A percentile compares a stretch with the other conserved stretches of the same genome.
Conservation (phyloP, 1,140 invertebrate genomes). For the Trichoplusia ni region DNA sequence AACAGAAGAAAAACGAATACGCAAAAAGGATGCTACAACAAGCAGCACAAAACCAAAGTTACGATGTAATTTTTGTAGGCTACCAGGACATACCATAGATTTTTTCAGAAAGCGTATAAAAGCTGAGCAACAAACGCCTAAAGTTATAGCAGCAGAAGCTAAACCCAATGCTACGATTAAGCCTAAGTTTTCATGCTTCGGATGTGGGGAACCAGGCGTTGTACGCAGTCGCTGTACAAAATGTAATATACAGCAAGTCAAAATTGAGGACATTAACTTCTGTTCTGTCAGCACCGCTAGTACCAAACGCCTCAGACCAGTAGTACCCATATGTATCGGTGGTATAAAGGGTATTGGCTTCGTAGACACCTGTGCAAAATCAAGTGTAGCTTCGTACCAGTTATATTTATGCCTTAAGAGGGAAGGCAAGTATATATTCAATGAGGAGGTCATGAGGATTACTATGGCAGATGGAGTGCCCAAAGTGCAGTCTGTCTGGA, state of each 20-base stretch:
- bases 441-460: neutral
- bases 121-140: neutral
- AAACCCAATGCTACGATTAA: neutral
- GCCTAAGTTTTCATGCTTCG: slow-evolving; percentile 38
- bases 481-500: neutral
- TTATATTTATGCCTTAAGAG: neutral
- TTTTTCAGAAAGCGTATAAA: slow-evolving; percentile 22
- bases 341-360: neutral
- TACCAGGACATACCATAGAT: slow-evolving; percentile 24
- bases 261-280: neutral
- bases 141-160: neutral
- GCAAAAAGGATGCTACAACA: neutral
- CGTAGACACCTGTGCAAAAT: slow-evolving; percentile 21
- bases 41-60: neutral
- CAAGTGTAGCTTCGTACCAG: slow-evolving; percentile 13
- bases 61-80: slow-evolving; percentile 24
- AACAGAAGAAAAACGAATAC: neutral
- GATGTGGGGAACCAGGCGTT: slow-evolving; percentile 42
- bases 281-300: neutral
- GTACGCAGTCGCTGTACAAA: slow-evolving; percentile 33
- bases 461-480: slow-evolving; percentile 21
- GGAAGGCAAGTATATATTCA: neutral
- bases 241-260: neutral
- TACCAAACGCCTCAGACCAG: neutral
- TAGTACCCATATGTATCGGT: neutral